Conservation (phyloP, 2,888 invertebrate species). For the Rotaria macrura region DNA sequence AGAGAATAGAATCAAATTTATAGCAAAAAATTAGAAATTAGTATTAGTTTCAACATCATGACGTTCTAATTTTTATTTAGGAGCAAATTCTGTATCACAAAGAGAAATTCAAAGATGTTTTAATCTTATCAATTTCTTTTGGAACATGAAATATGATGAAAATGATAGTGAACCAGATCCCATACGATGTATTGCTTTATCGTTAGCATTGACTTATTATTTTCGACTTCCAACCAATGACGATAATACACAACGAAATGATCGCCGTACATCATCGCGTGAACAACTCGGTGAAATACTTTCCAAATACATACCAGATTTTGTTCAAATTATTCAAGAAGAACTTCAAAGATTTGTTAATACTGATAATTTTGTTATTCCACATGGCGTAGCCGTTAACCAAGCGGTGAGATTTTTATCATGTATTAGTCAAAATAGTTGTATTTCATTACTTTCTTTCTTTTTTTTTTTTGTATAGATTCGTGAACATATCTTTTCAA, state of each 20-base stretch:
- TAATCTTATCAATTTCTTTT: conserved; percentile 13
- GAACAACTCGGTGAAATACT: not conserved
- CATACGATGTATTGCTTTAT: not conserved
- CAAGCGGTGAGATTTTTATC: not conserved
- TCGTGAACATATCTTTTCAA: conserved; percentile 14
- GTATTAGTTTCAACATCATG: no score
- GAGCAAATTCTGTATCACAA: not conserved
- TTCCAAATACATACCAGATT: not conserved
- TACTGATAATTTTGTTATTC: not conserved
- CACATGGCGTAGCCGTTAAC: not conserved
- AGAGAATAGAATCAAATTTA: no score
- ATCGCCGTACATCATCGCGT: not conserved
- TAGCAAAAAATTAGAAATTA: no score
- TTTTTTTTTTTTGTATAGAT: not conserved
- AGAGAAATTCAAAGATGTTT: conserved; percentile 16
- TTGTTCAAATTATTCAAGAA: not conserved
- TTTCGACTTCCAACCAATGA: not conserved
- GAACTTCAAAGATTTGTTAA: not conserved
- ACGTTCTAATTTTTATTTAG: not conserved
- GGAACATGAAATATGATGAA: not conserved
- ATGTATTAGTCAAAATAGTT: no score
- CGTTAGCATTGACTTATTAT: conserved; percentile 1
- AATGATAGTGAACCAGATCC: not conserved
- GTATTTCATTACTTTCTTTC: no score
- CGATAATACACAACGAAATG: not conserved